Evolutionary conservation across 2,888 invertebrate species (phyloP), one percentile per base, ranked within the genome.

Genomic region (Cephus pygmeus): DNA sequence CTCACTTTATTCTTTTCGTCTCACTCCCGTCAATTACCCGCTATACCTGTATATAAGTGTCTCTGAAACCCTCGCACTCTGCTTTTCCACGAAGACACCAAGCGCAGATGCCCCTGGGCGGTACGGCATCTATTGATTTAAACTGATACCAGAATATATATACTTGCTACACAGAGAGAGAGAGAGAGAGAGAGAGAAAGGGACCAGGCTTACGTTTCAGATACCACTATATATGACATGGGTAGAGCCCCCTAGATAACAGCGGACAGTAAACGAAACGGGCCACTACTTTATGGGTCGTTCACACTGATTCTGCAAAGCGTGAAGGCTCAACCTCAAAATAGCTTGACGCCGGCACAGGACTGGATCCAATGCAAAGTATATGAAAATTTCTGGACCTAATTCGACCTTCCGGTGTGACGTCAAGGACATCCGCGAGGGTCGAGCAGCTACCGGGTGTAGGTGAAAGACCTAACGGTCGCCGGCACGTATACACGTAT

Each of bases 101-200:
- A 40, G 35, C 56, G 12, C 68, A 56, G 74, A 40, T 33, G 69
- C 69, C 56, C 73, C 71, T 75, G 69, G 73, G 76, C 73, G 76
- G 76, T 75, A 73, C 76, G 34, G 73, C 73, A 78, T 79, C 79
- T 80, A 80, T 80, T 77, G 80, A 80, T 80, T 79, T 73, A 73
- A 77, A 73, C 76, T 73, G 77, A 80, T 79, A 79, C 71, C 78
- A 71, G 56, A 75, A 35, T 80, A 76, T 40, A 76, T 40, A 56
- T 56, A 56, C 56, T 23, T 56, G 23, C 6, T 23, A 6, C 23
- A 56, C 2, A 40, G 40, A 40, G 56, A 23, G 12, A 6, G 40
- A 40, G 40, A 15, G 40, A 6, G 40, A 23, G 15, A 15, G 40
- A 6, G 40, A 23, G 40, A 15, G 6, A 6, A 6, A 23, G 56